These are phyloP conservation scores for Synergus gifuensis DNA, from an alignment of 2,888 invertebrate genomes.

Conservation along the genomic window DNA sequence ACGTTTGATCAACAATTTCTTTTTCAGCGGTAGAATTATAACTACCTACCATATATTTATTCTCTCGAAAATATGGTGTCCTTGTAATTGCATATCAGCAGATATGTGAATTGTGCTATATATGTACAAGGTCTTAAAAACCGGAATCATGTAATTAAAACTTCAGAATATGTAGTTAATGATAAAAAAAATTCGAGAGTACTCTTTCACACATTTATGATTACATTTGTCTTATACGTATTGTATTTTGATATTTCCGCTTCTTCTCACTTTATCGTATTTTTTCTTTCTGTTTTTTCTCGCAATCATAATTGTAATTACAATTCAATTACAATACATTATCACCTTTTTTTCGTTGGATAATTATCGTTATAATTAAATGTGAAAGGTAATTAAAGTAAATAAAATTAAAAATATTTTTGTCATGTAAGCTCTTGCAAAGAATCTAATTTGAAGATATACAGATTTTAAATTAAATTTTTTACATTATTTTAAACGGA, in stretches of 20 bases:
- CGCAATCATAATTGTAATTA: background rate
- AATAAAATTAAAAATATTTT: too few relatives aligned
- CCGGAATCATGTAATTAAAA: slow-evolving; percentile 30
- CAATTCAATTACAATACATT: background rate
- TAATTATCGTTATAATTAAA: too few relatives aligned
- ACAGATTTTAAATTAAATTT: too few relatives aligned
- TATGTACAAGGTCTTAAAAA: slow-evolving; percentile 39
- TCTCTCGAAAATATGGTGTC: slow-evolving; percentile 24
- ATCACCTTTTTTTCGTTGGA: background rate
- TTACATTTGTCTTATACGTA: background rate
- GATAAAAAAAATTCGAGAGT: slow-evolving; percentile 1
- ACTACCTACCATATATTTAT: background rate
- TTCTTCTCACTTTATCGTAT: too few relatives aligned
- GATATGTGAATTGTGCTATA: slow-evolving; percentile 8
- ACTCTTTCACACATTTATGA: background rate
- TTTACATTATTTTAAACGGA: too few relatives aligned
- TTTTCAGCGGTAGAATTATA: background rate
- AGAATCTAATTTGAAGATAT: too few relatives aligned
- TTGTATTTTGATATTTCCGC: background rate
- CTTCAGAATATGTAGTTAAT: background rate
- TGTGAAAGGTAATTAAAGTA: too few relatives aligned
- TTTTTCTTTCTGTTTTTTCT: background rate
- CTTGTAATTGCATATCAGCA: slow-evolving; percentile 39
- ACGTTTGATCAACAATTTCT: background rate
- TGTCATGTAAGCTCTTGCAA: too few relatives aligned